phyloP scores from a whole-genome alignment of 2,113 vertebrate species.

The Tympanuchus pallidicinctus region DNA sequence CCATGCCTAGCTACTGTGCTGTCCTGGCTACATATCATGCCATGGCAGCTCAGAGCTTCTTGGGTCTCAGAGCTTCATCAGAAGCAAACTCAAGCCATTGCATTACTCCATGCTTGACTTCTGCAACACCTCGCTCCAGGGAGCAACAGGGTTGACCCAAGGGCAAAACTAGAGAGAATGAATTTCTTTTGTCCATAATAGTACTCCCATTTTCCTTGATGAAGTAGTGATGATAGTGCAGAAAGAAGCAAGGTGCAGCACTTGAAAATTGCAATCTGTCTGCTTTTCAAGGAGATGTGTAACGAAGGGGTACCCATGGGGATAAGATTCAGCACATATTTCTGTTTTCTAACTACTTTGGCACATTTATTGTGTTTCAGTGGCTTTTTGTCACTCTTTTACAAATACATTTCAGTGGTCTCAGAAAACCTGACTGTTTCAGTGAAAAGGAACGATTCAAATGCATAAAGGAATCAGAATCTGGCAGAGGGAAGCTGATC shows the following conservation, averaged over 20 bases:
- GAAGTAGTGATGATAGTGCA: background rate
- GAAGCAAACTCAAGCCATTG: background rate
- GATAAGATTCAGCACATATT: background rate
- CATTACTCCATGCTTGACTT: background rate
- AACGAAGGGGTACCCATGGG: background rate
- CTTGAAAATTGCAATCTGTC: fast-evolving
- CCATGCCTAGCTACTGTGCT: background rate
- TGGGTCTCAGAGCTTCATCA: background rate
- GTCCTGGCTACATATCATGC: background rate
- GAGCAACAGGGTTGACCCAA: background rate
- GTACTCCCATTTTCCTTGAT: background rate
- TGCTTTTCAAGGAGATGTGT: background rate
- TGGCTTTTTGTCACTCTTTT: background rate
- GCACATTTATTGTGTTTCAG: background rate
- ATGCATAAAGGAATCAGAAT: background rate
- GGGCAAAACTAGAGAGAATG: background rate
- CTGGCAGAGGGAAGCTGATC: background rate
- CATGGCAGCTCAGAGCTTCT: background rate
- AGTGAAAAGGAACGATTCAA: background rate
- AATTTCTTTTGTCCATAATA: background rate
- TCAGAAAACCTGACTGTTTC: background rate
- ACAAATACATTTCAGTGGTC: background rate
- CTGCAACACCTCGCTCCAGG: background rate
- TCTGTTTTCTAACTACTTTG: background rate
- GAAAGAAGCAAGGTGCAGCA: background rate